Base-by-base conservation (phyloP, 1,140 invertebrate genomes). In the Heliconius himera region DNA sequence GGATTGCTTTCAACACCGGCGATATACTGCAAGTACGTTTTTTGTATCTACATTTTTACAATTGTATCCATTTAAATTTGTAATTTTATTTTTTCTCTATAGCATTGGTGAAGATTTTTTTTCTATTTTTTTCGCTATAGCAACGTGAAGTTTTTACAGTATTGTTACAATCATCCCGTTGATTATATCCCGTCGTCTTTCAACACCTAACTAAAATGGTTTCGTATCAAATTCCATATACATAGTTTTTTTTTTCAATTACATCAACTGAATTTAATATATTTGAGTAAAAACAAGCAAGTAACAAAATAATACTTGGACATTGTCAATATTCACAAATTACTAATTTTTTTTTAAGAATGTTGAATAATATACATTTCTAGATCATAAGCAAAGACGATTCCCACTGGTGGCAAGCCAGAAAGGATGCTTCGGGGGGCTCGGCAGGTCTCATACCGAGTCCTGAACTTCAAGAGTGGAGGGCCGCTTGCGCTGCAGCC, bases 311-410 rank as follows among this genome's bases (percentile, higher is more conserved):
- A 13, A 46, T 46, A 13, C 13, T 46, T 13, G 41, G 41, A n/a
- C n/a, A n/a, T n/a, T n/a, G n/a, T n/a, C n/a, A n/a, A n/a, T n/a
- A n/a, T n/a, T n/a, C n/a, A n/a, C n/a, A n/a, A n/a, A n/a, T n/a
- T n/a, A n/a, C n/a, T n/a, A n/a, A n/a, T n/a, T n/a, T n/a, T n/a
- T n/a, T n/a, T n/a, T n/a, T n/a, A n/a, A n/a, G n/a, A 20, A 51
- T 20, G 49, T 51, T 51, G 1, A 6, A 6, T 51, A 51, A 20
- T 18, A 18, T 18, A 72, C 18, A 54, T 38, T 94, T 95, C 13
- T 95, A 99, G 97, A 98, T 99, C 77, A 99, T 99, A 88, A 99
- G 98, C 95, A 99, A 99, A 96, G 99, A 99, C 91, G 99, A 99
- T 94, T 98, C 99, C 90, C 99, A 99, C 89, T 99, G 99, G 99